Percentiles rank a stretch among this genome's conserved stretches.
Conservation (phyloP, 2,113 vertebrate genomes). For the Phalacrocorax brasilianus region DNA sequence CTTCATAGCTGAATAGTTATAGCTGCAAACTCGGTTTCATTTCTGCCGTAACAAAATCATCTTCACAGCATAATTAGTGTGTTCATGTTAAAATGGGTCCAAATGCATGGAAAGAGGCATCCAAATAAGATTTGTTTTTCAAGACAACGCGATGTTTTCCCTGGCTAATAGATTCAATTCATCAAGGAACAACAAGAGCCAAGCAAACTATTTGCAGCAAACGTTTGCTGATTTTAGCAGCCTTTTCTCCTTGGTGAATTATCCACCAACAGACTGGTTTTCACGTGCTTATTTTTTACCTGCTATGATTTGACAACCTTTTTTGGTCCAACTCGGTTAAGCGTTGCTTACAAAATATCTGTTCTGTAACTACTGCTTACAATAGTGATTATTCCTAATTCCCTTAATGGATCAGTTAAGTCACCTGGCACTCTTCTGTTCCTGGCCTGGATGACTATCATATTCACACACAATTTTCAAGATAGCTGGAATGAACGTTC, state of each 20-base stretch:
- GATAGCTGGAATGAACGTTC: not conserved
- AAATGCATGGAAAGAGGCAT: slow-evolving; percentile 20
- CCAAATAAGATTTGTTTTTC: slow-evolving; percentile 28
- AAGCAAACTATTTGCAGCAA: not conserved
- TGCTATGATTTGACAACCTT: not conserved
- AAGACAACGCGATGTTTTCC: slow-evolving; percentile 9
- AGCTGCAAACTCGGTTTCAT: not conserved
- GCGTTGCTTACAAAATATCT: not conserved
- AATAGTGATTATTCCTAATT: not conserved
- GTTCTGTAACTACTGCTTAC: not conserved
- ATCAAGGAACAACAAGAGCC: slow-evolving; percentile 27
- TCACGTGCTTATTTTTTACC: not conserved
- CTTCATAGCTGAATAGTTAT: not conserved
- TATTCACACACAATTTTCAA: not conserved
- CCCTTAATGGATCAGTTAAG: not conserved
- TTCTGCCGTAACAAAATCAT: slow-evolving; percentile 34
- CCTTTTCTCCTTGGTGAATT: not conserved
- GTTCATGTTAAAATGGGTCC: not conserved
- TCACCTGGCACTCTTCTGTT: not conserved
- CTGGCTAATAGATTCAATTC: slow-evolving; percentile 7
- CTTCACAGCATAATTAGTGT: slow-evolving; percentile 38
- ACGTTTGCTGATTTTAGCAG: not conserved
- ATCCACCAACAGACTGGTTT: not conserved
- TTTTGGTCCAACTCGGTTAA: not conserved
- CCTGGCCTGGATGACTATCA: not conserved